Conservation (phyloP, 2,888 invertebrate species). For the Drosophila neotestacea region DNA sequence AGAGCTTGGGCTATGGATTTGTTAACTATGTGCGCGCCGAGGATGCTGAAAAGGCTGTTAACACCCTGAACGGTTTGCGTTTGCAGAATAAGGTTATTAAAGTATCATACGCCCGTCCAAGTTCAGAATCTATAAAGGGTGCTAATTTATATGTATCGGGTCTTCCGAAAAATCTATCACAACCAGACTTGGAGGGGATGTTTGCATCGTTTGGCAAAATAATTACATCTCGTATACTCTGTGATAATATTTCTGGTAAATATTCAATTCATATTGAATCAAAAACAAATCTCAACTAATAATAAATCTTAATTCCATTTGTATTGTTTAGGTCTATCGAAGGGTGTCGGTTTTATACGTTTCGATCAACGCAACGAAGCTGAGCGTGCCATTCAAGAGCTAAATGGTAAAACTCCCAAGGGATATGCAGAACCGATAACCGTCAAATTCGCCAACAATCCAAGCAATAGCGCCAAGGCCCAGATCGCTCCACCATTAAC, state of each 20-base stretch:
- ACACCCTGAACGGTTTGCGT: constrained; percentile 98
- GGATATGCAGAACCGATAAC: constrained; percentile 95
- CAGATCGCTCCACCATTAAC: constrained; percentile 90
- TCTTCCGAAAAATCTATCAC: constrained; percentile 98
- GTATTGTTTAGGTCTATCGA: constrained; percentile 91
- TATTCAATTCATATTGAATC: constrained; percentile 8
- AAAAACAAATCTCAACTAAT: neutral
- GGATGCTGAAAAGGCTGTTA: constrained; percentile 99
- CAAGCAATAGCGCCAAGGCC: constrained; percentile 94
- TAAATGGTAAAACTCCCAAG: constrained; percentile 95
- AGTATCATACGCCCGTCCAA: constrained; percentile 98
- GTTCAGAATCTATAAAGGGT: constrained; percentile 99
- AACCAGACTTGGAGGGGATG: constrained; percentile 96
- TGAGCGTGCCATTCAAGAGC: constrained; percentile 94
- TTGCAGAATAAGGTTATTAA: constrained; percentile 99
- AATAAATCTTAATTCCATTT: no score
- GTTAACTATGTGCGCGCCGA: constrained; percentile 99
- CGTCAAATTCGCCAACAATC: constrained; percentile 97
- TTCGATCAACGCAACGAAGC: constrained; percentile 97
- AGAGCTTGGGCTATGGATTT: constrained; percentile 99
- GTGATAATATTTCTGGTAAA: constrained; percentile 91
- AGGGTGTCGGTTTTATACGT: constrained; percentile 97
- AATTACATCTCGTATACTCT: constrained; percentile 98
- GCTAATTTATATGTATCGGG: constrained; percentile 99
- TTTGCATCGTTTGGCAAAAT: constrained; percentile 98